Conservation (phyloP, 2,797 vertebrate species). For the Urosaurus nigricauda region DNA sequence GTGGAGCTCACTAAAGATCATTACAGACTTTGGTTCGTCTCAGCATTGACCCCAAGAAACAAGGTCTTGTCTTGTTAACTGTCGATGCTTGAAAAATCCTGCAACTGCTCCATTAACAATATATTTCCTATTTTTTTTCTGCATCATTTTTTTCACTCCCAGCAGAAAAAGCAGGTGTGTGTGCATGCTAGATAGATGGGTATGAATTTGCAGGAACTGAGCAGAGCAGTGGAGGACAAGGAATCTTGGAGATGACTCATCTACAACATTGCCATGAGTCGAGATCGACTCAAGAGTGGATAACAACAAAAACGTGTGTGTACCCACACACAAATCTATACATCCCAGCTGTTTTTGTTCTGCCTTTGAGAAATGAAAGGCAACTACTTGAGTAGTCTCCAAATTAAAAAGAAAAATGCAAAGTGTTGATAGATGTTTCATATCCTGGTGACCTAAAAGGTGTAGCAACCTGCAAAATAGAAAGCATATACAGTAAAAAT, state of each 20-base stretch:
- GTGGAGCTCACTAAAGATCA: conserved; percentile 49
- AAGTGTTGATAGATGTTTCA: background rate
- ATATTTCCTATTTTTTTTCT: background rate
- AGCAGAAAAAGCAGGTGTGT: background rate
- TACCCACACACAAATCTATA: too few species aligned
- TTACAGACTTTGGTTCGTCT: conserved; percentile 45
- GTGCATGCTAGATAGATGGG: background rate
- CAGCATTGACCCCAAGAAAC: conserved; percentile 16
- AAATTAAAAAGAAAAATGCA: background rate
- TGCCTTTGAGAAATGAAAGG: background rate
- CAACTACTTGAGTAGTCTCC: background rate
- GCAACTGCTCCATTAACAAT: background rate
- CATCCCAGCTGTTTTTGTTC: background rate
- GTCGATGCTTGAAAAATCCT: conserved; percentile 29
- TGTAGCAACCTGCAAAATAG: background rate
- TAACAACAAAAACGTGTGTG: too few species aligned
- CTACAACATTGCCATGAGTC: too few species aligned
- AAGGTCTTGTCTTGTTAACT: conserved; percentile 38
- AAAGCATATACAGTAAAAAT: background rate
- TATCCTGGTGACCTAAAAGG: background rate
- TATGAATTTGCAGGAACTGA: too few species aligned
- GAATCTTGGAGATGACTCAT: too few species aligned
- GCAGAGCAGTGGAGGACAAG: too few species aligned
- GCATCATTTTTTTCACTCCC: background rate
- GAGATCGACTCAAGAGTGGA: too few species aligned